Percentiles rank a stretch among this genome's conserved stretches.
These are phyloP conservation scores for Drosophila trapezifrons DNA, from an alignment of 1,140 invertebrate genomes.

Conservation along the genomic window DNA sequence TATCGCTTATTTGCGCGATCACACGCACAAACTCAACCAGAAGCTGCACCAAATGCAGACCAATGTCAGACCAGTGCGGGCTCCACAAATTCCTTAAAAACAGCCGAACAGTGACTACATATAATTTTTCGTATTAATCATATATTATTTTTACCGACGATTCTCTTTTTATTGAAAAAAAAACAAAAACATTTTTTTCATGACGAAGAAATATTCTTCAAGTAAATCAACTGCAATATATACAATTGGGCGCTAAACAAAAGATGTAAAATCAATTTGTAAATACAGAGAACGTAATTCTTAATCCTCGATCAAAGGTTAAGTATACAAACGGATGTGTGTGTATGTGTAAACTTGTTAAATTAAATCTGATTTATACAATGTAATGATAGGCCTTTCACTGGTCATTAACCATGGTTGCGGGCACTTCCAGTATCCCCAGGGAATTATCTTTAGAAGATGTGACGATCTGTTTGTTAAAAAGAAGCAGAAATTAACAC, in stretches of 20 bases:
- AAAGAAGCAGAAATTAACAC: neutral
- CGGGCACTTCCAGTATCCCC: constrained; percentile 68
- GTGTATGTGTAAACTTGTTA: constrained; percentile 28
- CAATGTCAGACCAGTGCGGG: constrained; percentile 58
- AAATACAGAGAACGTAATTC: constrained; percentile 46
- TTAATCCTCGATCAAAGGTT: constrained; percentile 13
- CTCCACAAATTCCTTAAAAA: constrained; percentile 68
- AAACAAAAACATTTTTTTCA: constrained; percentile 19
- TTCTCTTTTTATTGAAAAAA: constrained; percentile 51
- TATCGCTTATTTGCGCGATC: constrained; percentile 85
- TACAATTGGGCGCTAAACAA: constrained; percentile 47
- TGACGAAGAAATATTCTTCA: constrained; percentile 69
- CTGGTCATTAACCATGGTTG: constrained; percentile 33
- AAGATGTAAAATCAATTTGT: constrained; percentile 43
- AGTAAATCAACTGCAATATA: constrained; percentile 28
- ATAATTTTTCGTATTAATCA: constrained; percentile 19
- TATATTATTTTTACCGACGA: constrained; percentile 24
- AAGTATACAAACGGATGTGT: constrained; percentile 34
- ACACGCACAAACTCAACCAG: constrained; percentile 84
- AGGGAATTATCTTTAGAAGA: constrained; percentile 77
- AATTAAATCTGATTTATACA: constrained; percentile 32
- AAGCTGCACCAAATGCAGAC: constrained; percentile 84
- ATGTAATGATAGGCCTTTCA: neutral
- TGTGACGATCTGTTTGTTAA: constrained; percentile 60
- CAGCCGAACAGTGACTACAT: constrained; percentile 2